Evolutionary conservation across 92 coral and sea anemone genomes (phyloP).

Genomic region (Heteractis magnifica): DNA sequence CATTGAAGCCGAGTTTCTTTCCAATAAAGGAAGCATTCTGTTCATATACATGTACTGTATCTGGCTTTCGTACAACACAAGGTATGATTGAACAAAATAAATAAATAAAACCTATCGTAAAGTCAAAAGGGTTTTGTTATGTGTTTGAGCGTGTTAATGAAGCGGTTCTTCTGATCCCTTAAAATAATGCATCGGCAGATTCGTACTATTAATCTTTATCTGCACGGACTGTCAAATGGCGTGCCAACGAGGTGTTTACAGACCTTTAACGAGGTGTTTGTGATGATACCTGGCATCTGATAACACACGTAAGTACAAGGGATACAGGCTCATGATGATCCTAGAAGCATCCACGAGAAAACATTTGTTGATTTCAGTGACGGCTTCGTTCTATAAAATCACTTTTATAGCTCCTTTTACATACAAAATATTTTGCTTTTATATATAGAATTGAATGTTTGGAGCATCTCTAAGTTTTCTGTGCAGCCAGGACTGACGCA

Average conservation of each 20-base stretch:
- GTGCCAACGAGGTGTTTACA: constrained; percentile 9
- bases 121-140: background rate
- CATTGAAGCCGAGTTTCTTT: no score
- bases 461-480: no score
- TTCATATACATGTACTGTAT: no score
- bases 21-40: no score
- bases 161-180: background rate
- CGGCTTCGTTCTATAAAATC: no score
- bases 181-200: background rate
- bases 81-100: background rate
- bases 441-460: no score
- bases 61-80: no score
- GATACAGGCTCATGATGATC: background rate
- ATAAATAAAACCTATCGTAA: background rate
- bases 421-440: no score
- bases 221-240: background rate
- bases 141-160: constrained; percentile 3
- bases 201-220: background rate
- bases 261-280: constrained; percentile 2
- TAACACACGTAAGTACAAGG: background rate
- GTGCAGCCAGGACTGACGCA: no score
- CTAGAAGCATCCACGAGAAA: no score
- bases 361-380: background rate
- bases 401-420: no score
- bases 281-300: background rate